Percentiles rank a stretch among this genome's conserved stretches.
Evolutionary conservation across 2,888 invertebrate genomes (phyloP).

Genomic region (Nephrotoma flavescens): DNA sequence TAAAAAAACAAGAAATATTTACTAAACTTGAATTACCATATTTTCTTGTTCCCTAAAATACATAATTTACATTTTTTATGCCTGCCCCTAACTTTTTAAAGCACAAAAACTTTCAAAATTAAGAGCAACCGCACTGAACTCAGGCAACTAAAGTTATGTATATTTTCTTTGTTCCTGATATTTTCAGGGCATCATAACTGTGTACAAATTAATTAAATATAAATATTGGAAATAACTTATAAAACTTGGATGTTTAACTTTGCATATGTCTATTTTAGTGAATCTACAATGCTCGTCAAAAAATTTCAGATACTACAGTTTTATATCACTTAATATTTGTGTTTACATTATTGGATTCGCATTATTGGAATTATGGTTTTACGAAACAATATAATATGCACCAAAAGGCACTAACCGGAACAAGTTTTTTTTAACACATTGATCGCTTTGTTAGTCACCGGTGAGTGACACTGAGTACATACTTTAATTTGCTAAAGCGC

Average conservation of each 20-base stretch:
- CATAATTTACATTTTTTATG: not conserved
- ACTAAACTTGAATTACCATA: not conserved
- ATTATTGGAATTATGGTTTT: no score
- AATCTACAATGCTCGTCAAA: not conserved
- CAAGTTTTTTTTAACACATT: no score
- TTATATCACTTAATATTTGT: no score
- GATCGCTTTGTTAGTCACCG: no score
- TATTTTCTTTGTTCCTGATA: not conserved
- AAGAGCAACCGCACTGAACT: not conserved
- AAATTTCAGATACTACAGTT: not conserved
- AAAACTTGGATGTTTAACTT: not conserved
- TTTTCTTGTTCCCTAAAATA: not conserved
- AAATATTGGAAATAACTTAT: not conserved
- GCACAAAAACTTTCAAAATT: not conserved
- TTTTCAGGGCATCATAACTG: not conserved
- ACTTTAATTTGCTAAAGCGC: no score
- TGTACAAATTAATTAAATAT: not conserved
- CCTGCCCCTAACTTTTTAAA: not conserved
- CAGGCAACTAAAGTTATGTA: not conserved
- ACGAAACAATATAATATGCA: no score
- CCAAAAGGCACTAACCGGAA: no score
- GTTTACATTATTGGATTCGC: no score
- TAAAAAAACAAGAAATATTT: not conserved
- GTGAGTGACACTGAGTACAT: no score
- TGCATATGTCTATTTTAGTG: not conserved